Conservation (phyloP, 2,888 invertebrate genomes). For the Argynnis bischoffii region DNA sequence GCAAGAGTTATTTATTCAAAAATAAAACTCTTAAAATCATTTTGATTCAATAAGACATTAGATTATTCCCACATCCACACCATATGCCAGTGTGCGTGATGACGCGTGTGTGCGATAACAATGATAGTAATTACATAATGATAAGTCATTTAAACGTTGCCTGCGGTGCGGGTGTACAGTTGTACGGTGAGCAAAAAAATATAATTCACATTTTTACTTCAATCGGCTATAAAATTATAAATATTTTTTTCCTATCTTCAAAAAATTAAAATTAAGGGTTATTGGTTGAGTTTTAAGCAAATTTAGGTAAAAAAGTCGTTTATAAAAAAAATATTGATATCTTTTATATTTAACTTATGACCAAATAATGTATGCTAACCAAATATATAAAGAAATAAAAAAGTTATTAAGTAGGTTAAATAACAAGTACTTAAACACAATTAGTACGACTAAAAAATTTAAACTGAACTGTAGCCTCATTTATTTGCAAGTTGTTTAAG, state of each 20-base stretch:
- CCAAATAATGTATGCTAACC: too few relatives aligned
- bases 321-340: too few relatives aligned
- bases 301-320: too few relatives aligned
- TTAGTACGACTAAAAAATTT: background rate
- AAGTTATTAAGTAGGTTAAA: too few relatives aligned
- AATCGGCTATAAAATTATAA: background rate
- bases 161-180: slow-evolving; percentile 67
- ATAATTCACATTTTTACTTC: background rate
- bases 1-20: too few relatives aligned
- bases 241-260: background rate
- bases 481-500: background rate
- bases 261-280: background rate
- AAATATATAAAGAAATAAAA: too few relatives aligned
- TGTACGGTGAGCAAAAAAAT: slow-evolving; percentile 55
- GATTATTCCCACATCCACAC: slow-evolving; percentile 7
- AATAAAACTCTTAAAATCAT: background rate
- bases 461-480: background rate
- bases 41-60: slow-evolving; percentile 13
- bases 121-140: slow-evolving; percentile 82
- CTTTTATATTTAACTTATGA: too few relatives aligned
- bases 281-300: too few relatives aligned
- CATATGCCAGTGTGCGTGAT: slow-evolving; percentile 24
- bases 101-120: slow-evolving; percentile 49
- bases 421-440: too few relatives aligned
- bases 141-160: slow-evolving; percentile 79